A percentile compares a stretch with the other conserved stretches of the same genome.
Evolutionary conservation across 2,113 vertebrate species (phyloP).

Genomic region (Phyllopteryx taeniolatus): DNA sequence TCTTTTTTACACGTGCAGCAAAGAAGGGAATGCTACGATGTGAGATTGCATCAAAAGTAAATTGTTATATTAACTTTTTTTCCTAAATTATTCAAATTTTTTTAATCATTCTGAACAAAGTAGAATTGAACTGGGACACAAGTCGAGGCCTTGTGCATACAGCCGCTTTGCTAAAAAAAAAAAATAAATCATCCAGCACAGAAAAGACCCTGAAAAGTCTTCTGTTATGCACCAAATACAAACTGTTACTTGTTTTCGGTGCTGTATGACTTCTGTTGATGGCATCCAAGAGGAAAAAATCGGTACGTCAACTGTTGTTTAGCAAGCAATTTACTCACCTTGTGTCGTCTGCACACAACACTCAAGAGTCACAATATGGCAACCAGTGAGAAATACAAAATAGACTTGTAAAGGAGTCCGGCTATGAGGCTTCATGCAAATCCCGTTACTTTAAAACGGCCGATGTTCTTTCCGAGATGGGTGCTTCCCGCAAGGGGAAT

Average conservation of each 20-base stretch:
- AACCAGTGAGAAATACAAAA: conserved; percentile 21
- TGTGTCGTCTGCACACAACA: conserved; percentile 40
- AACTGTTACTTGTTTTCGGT: conserved; percentile 9
- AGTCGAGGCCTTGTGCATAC: conserved; percentile 9
- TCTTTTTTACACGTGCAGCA: too few relatives aligned
- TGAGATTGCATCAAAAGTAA: neutral
- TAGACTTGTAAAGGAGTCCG: conserved; percentile 28
- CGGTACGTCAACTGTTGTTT: neutral
- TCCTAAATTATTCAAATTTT: neutral
- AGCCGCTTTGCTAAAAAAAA: conserved; percentile 15
- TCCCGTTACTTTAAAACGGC: conserved; percentile 18
- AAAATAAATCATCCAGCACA: conserved; percentile 7
- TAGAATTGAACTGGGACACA: conserved; percentile 20
- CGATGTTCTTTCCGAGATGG: conserved; percentile 8
- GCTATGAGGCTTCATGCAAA: conserved; percentile 42
- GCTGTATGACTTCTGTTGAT: conserved; percentile 1
- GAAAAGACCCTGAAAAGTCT: neutral
- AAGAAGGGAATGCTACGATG: neutral
- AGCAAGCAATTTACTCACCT: conserved; percentile 60
- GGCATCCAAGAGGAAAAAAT: conserved; percentile 2
- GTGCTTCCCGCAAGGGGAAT: conserved; percentile 14
- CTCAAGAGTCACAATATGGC: conserved; percentile 39
- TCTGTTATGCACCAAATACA: neutral
- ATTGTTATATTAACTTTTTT: neutral
- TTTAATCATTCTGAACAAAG: neutral